phyloP scores from a whole-genome alignment of 2,113 vertebrate genomes.

The Cyrtonyx montezumae region DNA sequence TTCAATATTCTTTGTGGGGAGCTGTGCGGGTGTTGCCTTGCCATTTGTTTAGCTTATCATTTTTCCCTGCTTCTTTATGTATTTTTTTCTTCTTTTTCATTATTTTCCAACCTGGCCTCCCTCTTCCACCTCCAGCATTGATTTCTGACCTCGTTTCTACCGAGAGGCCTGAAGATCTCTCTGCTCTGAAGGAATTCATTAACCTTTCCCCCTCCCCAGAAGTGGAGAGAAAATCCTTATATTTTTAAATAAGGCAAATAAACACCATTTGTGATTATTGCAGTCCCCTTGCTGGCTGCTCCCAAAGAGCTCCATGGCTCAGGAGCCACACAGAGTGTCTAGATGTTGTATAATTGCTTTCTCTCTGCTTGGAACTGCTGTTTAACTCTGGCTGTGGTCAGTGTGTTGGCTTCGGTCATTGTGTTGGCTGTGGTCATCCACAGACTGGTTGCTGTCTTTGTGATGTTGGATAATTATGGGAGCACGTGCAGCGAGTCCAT shows the following conservation, averaged over 20 bases:
- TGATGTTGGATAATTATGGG: slow-evolving; percentile 44
- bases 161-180: slow-evolving; percentile 60
- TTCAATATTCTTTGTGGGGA: slow-evolving; percentile 50
- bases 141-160: slow-evolving; percentile 61
- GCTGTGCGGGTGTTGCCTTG: slow-evolving; percentile 19
- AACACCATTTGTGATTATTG: not conserved
- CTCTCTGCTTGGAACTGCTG: accelerated
- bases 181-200: slow-evolving; percentile 68
- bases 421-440: not conserved
- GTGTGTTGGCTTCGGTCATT: too few species aligned
- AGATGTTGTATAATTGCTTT: not conserved
- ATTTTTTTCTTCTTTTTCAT: not conserved
- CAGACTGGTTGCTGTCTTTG: slow-evolving; percentile 19
- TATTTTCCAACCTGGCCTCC: slow-evolving; percentile 49
- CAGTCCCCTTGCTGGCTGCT: not conserved
- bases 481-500: not conserved
- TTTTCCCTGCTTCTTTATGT: slow-evolving; percentile 19
- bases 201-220: slow-evolving; percentile 64
- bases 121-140: slow-evolving; percentile 68
- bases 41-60: slow-evolving; percentile 32
- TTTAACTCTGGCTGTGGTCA: not conserved
- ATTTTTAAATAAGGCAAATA: slow-evolving; percentile 69
- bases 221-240: slow-evolving; percentile 66
- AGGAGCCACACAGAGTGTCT: not conserved
- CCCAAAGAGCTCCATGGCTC: not conserved